Base-by-base conservation (phyloP, 53 echinoderm and acorn worm genomes). In the Stichopus horrens region DNA sequence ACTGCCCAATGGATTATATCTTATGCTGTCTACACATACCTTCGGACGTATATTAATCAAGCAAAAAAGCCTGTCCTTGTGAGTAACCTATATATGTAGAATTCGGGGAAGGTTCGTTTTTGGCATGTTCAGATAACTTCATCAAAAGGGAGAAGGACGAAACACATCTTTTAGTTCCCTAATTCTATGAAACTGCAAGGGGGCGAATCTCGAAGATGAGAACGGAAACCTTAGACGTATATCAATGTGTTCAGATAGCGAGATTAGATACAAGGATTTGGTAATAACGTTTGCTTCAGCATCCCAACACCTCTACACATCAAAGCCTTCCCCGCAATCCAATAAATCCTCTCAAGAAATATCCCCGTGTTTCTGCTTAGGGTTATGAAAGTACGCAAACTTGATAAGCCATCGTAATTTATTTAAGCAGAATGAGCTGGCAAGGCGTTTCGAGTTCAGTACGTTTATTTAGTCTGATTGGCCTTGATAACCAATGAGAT, bases 351-450 rank as follows among this genome's bases (percentile, higher is more conserved):
- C 66, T 63, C 65, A 65, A 23, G 51, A 85, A 8, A 51, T 85
- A 65, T 67, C 85, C 20, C 66, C 20, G 85, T 85, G 85, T 59
- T 85, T 67, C 23, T 85, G 85, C 85, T 67, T 85, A 85, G 58
- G 85, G 85, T 85, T 37, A 85, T 85, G 59, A 66, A 85, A 85
- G 85, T 85, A 37, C 85, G 59, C 52, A 85, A 65, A 85, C 37
- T 85, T 66, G 85, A 85, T 85, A 85, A 66, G 85, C 63, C 85
- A 85, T 66, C 67, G 37, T 85, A 85, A 85, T 85, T 85, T 85
- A 85, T 67, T 85, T 85, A 85, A 52, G 65, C 67, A 53, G 66
- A 66, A 85, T 85, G 85, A 67, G 60, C 63, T 23, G 67, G 65
- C 65, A 65, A 63, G 63, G 85, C 85, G 66, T 85, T 65, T 85